These are phyloP conservation scores for Meteorus colon DNA, from an alignment of 2,888 invertebrate species.

Conservation along the genomic window DNA sequence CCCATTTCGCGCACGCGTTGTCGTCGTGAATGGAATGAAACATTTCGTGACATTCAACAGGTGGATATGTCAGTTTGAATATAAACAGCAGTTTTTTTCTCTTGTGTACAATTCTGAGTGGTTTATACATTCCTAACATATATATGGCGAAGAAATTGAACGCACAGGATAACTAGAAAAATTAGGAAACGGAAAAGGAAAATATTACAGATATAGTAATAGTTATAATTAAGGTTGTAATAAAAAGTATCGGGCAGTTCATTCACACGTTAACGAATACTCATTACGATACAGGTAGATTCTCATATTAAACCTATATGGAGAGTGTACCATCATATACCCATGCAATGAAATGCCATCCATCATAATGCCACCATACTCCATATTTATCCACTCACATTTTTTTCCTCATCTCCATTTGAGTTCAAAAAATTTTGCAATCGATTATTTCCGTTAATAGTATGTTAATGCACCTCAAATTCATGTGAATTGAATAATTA, in stretches of 20 bases:
- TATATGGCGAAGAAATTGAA: not conserved
- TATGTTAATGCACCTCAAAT: not conserved
- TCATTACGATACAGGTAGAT: not conserved
- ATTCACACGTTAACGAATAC: not conserved
- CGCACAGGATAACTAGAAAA: not conserved
- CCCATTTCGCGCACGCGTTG: slow-evolving; percentile 3
- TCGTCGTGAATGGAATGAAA: slow-evolving; percentile 47
- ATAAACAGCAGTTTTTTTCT: not conserved
- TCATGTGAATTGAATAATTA: too few relatives aligned
- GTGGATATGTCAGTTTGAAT: slow-evolving; percentile 50
- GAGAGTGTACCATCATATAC: not conserved
- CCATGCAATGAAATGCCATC: not conserved
- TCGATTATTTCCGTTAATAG: not conserved
- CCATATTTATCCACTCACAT: not conserved
- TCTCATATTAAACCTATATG: not conserved
- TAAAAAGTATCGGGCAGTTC: not conserved
- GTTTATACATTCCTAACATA: not conserved
- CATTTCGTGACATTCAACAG: slow-evolving; percentile 58
- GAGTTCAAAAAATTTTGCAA: not conserved
- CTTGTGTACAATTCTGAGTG: not conserved
- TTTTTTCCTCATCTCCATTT: not conserved
- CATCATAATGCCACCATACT: not conserved
- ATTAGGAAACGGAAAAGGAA: not conserved
- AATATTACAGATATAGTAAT: not conserved
- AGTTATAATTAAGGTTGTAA: not conserved